phyloP scores from a whole-genome alignment of 2,797 vertebrate species.

The Halcyon badia region DNA sequence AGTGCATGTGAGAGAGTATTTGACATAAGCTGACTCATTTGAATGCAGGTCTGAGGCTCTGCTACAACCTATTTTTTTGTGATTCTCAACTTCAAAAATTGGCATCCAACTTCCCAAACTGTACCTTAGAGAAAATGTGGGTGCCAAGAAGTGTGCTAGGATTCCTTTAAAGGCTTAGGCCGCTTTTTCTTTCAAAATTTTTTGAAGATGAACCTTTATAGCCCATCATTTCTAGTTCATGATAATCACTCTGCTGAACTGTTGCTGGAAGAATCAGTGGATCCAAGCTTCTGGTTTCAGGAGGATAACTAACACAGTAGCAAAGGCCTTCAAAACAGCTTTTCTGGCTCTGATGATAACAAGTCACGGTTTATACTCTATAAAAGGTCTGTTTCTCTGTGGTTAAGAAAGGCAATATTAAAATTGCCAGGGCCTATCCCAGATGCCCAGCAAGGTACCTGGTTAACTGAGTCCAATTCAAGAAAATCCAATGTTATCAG shows the following conservation, averaged over 20 bases:
- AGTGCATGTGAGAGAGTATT: not conserved
- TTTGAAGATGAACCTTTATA: not conserved
- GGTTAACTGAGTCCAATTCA: not conserved
- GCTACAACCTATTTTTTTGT: not conserved
- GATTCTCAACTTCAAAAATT: not conserved
- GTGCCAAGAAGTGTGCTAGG: not conserved
- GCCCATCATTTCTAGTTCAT: not conserved
- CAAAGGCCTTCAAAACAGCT: not conserved
- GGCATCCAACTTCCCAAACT: not conserved
- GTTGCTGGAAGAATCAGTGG: not conserved
- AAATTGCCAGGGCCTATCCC: not conserved
- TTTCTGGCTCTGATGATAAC: not conserved
- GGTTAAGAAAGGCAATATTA: not conserved
- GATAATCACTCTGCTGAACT: not conserved
- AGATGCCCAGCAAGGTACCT: not conserved
- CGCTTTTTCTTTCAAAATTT: not conserved
- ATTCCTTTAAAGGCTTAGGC: not conserved
- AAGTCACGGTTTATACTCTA: not conserved
- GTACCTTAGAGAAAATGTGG: accelerated
- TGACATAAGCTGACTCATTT: not conserved
- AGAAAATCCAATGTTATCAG: not conserved
- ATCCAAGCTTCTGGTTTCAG: not conserved
- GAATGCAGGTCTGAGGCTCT: not conserved
- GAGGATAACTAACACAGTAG: not conserved
- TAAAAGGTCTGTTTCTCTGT: not conserved